Conservation (phyloP, 2,797 vertebrate genomes). For the Petrocephalus sullivani region DNA sequence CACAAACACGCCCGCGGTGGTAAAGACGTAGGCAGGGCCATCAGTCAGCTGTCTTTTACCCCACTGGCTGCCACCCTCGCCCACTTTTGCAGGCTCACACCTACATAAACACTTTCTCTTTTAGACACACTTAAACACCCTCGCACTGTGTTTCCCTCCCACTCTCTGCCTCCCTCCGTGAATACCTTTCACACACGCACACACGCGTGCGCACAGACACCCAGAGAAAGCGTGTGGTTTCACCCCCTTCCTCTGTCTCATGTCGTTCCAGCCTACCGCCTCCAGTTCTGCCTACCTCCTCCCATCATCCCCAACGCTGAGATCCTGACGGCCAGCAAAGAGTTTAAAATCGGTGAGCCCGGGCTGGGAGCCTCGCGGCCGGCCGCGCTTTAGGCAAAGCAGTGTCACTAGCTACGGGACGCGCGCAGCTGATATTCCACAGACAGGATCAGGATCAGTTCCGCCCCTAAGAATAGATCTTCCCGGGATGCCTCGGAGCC, state of each 20-base stretch:
- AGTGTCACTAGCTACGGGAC: background rate
- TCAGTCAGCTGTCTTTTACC: background rate
- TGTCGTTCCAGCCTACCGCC: conserved; percentile 75
- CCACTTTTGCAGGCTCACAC: background rate
- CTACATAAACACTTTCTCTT: conserved; percentile 5
- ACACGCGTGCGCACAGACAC: background rate
- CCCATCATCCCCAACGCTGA: conserved; percentile 88
- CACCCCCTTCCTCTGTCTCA: conserved; percentile 5
- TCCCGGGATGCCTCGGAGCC: conserved; percentile 24
- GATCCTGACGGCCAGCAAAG: conserved; percentile 86
- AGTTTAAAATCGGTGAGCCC: conserved; percentile 87
- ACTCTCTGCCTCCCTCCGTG: conserved; percentile 8
- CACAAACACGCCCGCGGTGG: background rate
- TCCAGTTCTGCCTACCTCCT: conserved; percentile 86
- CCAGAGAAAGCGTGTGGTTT: background rate
- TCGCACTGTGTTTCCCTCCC: background rate
- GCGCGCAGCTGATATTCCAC: background rate
- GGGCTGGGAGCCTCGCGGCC: conserved; percentile 11
- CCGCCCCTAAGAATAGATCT: conserved; percentile 35
- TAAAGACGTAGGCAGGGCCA: background rate
- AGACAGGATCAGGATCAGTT: conserved; percentile 11
- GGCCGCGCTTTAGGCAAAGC: background rate
- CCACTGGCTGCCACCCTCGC: background rate
- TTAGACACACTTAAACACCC: conserved; percentile 1
- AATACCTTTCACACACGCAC: background rate